Evolutionary conservation across 2,797 vertebrate species (phyloP).

Genomic region (Tragopan temminckii): DNA sequence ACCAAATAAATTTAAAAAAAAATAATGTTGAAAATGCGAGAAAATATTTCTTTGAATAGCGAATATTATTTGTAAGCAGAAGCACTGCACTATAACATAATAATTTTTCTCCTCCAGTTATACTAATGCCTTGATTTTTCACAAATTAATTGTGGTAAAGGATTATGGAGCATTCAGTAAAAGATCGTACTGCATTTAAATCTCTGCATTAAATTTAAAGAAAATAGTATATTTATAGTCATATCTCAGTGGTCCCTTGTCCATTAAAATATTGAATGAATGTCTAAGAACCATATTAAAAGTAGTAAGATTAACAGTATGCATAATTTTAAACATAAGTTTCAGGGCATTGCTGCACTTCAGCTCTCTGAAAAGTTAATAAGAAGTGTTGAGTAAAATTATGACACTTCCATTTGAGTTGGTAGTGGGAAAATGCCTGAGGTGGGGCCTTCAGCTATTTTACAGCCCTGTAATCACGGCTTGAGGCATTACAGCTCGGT

Average conservation of each 20-base stretch:
- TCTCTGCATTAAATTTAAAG: background rate
- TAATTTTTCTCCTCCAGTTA: background rate
- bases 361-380: background rate
- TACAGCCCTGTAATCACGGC: accelerated
- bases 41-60: background rate
- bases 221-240: background rate
- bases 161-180: background rate
- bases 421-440: background rate
- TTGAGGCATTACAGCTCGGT: background rate
- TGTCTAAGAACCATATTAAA: background rate
- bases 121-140: background rate
- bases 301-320: background rate
- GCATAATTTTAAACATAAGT: background rate
- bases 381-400: background rate
- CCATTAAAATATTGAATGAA: background rate
- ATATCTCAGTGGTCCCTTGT: background rate
- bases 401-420: background rate
- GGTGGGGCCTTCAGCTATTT: background rate
- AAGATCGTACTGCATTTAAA: background rate
- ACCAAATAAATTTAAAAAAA: background rate
- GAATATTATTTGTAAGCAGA: background rate
- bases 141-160: background rate
- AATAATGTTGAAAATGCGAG: background rate
- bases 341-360: background rate
- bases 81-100: background rate